Evolutionary conservation across 2,113 vertebrate genomes (phyloP), one percentile per base, ranked within the genome.

Genomic region (Amblyopsis rosae): DNA sequence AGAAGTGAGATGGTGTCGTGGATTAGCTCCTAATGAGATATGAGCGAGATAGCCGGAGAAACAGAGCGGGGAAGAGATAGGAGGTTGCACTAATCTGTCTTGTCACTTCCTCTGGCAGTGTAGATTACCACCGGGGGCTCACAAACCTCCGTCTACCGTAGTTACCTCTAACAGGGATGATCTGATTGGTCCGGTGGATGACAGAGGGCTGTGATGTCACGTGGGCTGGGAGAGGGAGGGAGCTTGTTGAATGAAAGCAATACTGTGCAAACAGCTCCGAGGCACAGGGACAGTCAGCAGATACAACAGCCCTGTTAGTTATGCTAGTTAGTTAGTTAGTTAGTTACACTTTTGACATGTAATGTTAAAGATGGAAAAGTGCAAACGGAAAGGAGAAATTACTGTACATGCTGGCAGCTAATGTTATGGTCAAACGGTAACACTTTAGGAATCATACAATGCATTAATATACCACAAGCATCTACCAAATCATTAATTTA

Each of bases 111-210:
- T 73, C 77, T 59, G 62, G 79, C 59, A 15, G 13, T 41, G 63
- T 55, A 51, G 26, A 26, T 26, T 26, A 26, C 26, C 26, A 26
- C 26, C 26, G 26, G 26, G 26, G 26, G 69, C 76, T 71, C 49
- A 70, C 76, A 79, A 83, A 69, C 48, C 33, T 86, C 84, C 84
- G 84, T 84, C 67, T 15, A 10, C 53, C 49, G 35, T 62, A 51
- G 88, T 89, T 86, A 87, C 73, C 81, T 11, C 49, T 81, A 87
- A 86, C 79, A 80, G 70, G 69, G 75, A 69, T 85, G 77, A 79
- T 89, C 86, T 79, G 82, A 91, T 87, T 87, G 87, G 87, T 26
- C 82, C 80, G 15, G 2, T 33, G 26, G 77, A 77, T 85, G 69
- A 83, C 85, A 90, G 86, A 83, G 81, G 80, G 69, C 59, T 35